Evolutionary conservation across 2,888 invertebrate species (phyloP).

Genomic region (Lagria hirta): DNA sequence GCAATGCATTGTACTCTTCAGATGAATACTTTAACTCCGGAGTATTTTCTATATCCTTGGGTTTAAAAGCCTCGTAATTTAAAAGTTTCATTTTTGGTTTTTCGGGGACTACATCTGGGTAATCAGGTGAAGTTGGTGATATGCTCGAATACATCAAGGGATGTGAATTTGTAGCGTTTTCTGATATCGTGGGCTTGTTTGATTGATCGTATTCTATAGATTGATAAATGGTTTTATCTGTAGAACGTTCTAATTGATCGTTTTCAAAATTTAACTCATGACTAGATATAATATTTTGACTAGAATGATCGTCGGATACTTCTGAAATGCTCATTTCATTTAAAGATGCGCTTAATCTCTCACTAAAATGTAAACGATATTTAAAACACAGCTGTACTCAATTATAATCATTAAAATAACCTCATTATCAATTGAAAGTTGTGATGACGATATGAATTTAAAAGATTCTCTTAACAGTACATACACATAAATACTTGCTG

Average conservation of each 20-base stretch:
- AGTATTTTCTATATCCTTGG: conserved; percentile 30
- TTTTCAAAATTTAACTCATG: conserved; percentile 34
- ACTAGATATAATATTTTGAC: too few species aligned
- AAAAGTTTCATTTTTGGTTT: conserved; percentile 40
- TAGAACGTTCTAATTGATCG: too few species aligned
- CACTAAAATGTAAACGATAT: too few species aligned
- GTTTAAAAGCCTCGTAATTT: conserved; percentile 40
- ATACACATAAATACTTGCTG: too few species aligned
- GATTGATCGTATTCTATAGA: too few species aligned
- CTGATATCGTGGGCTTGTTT: conserved; percentile 7
- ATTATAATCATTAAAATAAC: background rate
- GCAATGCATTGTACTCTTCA: conserved; percentile 44
- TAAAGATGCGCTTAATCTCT: conserved; percentile 22
- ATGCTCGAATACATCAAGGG: conserved; percentile 51
- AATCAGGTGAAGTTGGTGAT: conserved; percentile 48
- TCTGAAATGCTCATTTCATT: conserved; percentile 46
- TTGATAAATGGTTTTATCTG: too few species aligned
- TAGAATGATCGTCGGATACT: conserved; percentile 38
- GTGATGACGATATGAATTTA: background rate
- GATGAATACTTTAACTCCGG: too few species aligned
- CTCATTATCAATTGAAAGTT: conserved; percentile 3
- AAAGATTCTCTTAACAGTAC: too few species aligned
- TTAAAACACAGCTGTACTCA: background rate
- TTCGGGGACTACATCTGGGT: conserved; percentile 51
- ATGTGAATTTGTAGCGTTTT: conserved; percentile 52